These are phyloP conservation scores for Heliconius ethilla DNA, from an alignment of 2,888 invertebrate species.

Conservation along the genomic window DNA sequence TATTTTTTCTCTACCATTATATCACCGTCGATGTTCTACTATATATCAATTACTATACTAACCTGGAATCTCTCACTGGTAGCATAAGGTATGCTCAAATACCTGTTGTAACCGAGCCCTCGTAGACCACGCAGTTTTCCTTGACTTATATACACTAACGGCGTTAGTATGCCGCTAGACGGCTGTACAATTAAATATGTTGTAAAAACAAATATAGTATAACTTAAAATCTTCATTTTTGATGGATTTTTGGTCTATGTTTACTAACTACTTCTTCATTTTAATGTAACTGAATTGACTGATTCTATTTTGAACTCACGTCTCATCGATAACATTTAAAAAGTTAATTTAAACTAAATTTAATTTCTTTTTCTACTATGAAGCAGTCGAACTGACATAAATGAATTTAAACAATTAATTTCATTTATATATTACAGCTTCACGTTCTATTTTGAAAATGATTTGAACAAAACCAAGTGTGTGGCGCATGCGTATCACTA, in stretches of 20 bases:
- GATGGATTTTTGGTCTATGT: background rate
- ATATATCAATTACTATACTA: slow-evolving; percentile 44
- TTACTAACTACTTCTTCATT: background rate
- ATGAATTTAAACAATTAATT: too few relatives aligned
- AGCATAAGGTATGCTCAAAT: slow-evolving; percentile 73
- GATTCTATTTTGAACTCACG: background rate
- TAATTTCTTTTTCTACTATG: too few relatives aligned
- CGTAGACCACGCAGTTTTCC: slow-evolving; percentile 65
- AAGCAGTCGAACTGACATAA: too few relatives aligned
- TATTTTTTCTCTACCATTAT: too few relatives aligned
- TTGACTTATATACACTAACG: slow-evolving; percentile 58
- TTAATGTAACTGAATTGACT: background rate
- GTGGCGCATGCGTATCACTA: background rate
- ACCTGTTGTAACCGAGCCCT: slow-evolving; percentile 63
- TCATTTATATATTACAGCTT: too few relatives aligned
- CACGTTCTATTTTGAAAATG: background rate
- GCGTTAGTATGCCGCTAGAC: slow-evolving; percentile 53
- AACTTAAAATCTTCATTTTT: background rate
- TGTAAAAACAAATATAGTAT: background rate
- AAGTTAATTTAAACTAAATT: background rate
- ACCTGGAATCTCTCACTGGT: slow-evolving; percentile 67
- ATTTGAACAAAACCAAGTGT: background rate
- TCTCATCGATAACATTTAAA: background rate
- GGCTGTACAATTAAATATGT: slow-evolving; percentile 31
- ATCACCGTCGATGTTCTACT: too few relatives aligned